Conservation (phyloP, 2,888 invertebrate genomes). For the Morpho helenor region DNA sequence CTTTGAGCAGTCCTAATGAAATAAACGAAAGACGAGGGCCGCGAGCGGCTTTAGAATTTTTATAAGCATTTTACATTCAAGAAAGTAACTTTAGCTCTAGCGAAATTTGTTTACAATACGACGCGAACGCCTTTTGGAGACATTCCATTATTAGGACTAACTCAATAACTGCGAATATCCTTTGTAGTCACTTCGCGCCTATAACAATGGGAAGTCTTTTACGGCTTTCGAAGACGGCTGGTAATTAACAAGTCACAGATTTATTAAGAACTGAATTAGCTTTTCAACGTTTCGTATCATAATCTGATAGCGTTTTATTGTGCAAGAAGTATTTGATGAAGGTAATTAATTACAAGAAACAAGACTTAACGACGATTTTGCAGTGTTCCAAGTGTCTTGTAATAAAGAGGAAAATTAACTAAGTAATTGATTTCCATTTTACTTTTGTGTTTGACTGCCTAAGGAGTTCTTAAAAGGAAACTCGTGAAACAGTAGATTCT, state of each 20-base stretch:
- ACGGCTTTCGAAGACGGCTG: constrained; percentile 45
- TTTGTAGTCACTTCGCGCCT: constrained; percentile 53
- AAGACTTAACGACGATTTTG: constrained; percentile 49
- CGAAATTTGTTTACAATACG: constrained; percentile 33
- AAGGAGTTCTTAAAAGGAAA: constrained; percentile 24
- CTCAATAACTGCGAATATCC: constrained; percentile 49
- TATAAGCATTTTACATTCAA: constrained; percentile 52
- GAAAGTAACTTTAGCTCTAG: constrained; percentile 37
- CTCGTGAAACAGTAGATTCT: constrained; percentile 20
- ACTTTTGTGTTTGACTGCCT: constrained; percentile 32
- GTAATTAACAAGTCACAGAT: constrained; percentile 70
- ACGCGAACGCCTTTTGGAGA: constrained; percentile 32
- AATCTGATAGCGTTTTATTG: constrained; percentile 69
- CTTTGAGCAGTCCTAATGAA: constrained; percentile 60
- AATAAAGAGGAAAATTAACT: constrained; percentile 42
- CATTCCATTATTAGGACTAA: constrained; percentile 45
- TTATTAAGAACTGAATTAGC: constrained; percentile 68
- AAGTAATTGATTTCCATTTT: constrained; percentile 41
- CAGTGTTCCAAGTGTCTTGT: constrained; percentile 42
- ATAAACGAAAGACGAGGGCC: constrained; percentile 46
- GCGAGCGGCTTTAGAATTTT: constrained; percentile 52
- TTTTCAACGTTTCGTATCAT: constrained; percentile 69
- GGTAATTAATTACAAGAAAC: constrained; percentile 65
- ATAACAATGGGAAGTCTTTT: constrained; percentile 58
- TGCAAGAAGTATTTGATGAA: constrained; percentile 38